A percentile compares a stretch with the other conserved stretches of the same genome.
Conservation (phyloP, 2,797 vertebrate species). For the Microchirus variegatus region DNA sequence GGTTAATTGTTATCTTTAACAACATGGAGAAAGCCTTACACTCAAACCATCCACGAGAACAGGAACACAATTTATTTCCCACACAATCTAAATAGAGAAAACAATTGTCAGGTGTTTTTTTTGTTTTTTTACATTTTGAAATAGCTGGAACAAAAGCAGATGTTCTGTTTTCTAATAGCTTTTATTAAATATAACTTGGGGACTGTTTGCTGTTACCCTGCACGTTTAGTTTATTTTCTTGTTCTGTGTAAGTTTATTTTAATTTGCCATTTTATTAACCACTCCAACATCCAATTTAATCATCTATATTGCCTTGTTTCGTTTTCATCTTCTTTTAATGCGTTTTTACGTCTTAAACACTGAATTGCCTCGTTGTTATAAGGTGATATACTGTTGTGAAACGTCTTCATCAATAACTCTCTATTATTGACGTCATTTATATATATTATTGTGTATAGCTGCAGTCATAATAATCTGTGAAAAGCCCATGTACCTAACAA, state of each 20-base stretch:
- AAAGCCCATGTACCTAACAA: neutral
- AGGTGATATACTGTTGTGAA: neutral
- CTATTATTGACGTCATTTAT: neutral
- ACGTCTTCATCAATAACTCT: neutral
- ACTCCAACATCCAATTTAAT: neutral
- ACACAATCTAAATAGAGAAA: too few relatives aligned
- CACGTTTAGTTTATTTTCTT: neutral
- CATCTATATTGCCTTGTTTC: neutral
- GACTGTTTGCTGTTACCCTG: neutral
- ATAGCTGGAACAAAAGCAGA: too few relatives aligned
- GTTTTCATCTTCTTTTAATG: slow-evolving; percentile 3
- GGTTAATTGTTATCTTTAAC: too few relatives aligned
- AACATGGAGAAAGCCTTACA: too few relatives aligned
- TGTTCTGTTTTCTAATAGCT: neutral
- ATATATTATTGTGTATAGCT: neutral
- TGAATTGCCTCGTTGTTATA: neutral
- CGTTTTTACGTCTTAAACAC: neutral
- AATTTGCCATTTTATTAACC: neutral
- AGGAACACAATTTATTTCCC: too few relatives aligned
- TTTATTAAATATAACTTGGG: slow-evolving; percentile 1
- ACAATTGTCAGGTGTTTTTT: too few relatives aligned
- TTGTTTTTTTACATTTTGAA: neutral
- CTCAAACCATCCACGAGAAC: too few relatives aligned
- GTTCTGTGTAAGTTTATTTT: neutral
- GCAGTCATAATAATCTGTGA: neutral